Evolutionary conservation across 2,888 invertebrate species (phyloP).

Genomic region (Dicranocentrus wangi): DNA sequence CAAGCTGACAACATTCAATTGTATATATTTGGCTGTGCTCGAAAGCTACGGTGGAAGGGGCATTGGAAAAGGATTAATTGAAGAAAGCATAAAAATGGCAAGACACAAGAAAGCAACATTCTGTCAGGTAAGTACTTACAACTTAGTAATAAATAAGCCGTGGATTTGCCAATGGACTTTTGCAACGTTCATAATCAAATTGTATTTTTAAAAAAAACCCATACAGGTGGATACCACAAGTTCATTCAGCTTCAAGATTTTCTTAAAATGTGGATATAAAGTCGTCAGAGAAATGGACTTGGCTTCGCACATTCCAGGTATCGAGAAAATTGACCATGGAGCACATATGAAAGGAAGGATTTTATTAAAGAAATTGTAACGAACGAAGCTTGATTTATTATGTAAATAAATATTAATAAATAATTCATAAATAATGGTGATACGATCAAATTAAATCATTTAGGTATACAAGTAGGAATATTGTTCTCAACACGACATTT

Average conservation of each 20-base stretch:
- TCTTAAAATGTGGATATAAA: slow-evolving; percentile 48
- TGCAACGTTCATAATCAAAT: too few relatives aligned
- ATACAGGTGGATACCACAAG: slow-evolving; percentile 54
- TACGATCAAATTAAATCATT: too few relatives aligned
- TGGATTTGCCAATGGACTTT: too few relatives aligned
- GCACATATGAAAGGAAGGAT: slow-evolving; percentile 50
- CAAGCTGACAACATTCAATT: slow-evolving; percentile 43
- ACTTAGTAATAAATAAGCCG: too few relatives aligned
- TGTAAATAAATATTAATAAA: too few relatives aligned
- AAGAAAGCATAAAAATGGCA: slow-evolving; percentile 39
- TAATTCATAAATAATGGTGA: too few relatives aligned
- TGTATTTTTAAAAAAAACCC: too few relatives aligned
- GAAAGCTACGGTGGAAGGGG: slow-evolving; percentile 22
- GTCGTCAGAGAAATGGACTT: slow-evolving; percentile 42
- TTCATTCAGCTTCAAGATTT: slow-evolving; percentile 46
- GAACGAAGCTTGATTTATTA: too few relatives aligned
- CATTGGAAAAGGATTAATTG: slow-evolving; percentile 38
- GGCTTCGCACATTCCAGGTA: slow-evolving; percentile 10
- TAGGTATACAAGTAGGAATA: slow-evolving; percentile 7
- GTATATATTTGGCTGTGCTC: slow-evolving; percentile 48
- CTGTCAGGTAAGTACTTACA: slow-evolving; percentile 5
- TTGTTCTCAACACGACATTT: slow-evolving; percentile 36
- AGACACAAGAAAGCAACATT: neutral
- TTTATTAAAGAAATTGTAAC: slow-evolving; percentile 40
- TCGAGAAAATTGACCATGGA: slow-evolving; percentile 45